phyloP scores from a whole-genome alignment of 2,888 invertebrate species.

The Callimorpha dominula region DNA sequence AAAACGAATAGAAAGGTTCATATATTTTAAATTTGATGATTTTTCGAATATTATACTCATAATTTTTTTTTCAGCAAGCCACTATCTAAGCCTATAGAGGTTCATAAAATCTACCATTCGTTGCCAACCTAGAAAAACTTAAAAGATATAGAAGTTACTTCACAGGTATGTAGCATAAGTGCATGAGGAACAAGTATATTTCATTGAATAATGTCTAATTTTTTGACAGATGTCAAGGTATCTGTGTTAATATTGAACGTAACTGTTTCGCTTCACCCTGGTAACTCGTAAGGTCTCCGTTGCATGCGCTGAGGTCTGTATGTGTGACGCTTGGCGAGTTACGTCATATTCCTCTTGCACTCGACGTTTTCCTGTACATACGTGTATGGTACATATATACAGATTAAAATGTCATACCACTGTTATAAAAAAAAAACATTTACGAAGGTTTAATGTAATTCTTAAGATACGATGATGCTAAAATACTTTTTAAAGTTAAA shows the following conservation, averaged over 20 bases:
- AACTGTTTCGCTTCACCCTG: conserved; percentile 22
- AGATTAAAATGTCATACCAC: not conserved
- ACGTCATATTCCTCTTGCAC: conserved; percentile 33
- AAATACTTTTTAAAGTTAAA: too few relatives aligned
- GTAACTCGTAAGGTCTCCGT: conserved; percentile 30
- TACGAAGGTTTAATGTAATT: too few relatives aligned
- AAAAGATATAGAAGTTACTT: too few relatives aligned
- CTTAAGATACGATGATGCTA: too few relatives aligned
- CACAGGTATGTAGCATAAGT: not conserved
- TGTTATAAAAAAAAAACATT: too few relatives aligned
- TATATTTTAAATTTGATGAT: not conserved
- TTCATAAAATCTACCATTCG: not conserved
- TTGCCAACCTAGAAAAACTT: not conserved
- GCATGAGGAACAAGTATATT: not conserved
- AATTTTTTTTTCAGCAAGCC: not conserved
- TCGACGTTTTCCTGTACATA: conserved; percentile 37
- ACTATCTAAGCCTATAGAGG: too few relatives aligned
- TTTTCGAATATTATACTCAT: not conserved
- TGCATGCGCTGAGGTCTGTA: conserved; percentile 37
- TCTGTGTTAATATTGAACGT: conserved; percentile 18
- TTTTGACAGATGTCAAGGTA: conserved; percentile 52
- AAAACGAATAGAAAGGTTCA: not conserved
- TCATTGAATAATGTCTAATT: not conserved
- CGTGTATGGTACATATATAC: not conserved
- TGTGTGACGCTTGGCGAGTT: conserved; percentile 28